These are phyloP conservation scores for Malurus leucopterus DNA, from an alignment of 2,797 vertebrate species.

Conservation along the genomic window DNA sequence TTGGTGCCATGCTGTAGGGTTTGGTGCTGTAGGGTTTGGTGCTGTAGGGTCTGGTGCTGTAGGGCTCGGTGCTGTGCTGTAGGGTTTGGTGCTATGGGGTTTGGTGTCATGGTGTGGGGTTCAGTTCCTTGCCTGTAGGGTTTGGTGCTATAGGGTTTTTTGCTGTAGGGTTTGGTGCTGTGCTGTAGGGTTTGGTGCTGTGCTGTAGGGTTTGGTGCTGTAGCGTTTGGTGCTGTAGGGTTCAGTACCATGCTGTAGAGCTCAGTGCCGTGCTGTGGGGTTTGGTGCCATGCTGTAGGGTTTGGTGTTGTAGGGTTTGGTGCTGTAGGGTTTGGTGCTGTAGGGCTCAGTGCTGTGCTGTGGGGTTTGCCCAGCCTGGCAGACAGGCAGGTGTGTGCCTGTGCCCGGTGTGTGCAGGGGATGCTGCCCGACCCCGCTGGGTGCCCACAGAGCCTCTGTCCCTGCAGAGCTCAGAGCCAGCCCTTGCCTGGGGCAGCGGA, in stretches of 20 bases:
- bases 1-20: no score
- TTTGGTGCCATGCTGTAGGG: not conserved
- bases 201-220: fast-evolving
- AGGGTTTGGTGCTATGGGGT: not conserved
- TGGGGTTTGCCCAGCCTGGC: no score
- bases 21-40: no score
- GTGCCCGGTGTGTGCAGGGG: not conserved
- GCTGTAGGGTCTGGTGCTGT: not conserved
- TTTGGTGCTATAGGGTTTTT: no score
- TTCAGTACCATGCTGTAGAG: not conserved
- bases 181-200: not conserved
- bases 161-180: not conserved
- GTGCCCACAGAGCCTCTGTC: not conserved
- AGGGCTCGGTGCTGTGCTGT: no score
- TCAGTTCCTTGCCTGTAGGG: not conserved
- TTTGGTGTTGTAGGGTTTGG: not conserved
- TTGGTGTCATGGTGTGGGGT: not conserved
- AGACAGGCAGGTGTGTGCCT: no score
- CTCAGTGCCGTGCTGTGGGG: no score
- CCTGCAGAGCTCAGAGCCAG: not conserved
- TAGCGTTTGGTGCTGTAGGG: fast-evolving
- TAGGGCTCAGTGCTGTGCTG: not conserved
- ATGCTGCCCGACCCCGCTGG: not conserved
- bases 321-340: no score
- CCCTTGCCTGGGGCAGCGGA: not conserved